phyloP scores from a whole-genome alignment of 2,797 vertebrate species.

The Cottoperca gobio region DNA sequence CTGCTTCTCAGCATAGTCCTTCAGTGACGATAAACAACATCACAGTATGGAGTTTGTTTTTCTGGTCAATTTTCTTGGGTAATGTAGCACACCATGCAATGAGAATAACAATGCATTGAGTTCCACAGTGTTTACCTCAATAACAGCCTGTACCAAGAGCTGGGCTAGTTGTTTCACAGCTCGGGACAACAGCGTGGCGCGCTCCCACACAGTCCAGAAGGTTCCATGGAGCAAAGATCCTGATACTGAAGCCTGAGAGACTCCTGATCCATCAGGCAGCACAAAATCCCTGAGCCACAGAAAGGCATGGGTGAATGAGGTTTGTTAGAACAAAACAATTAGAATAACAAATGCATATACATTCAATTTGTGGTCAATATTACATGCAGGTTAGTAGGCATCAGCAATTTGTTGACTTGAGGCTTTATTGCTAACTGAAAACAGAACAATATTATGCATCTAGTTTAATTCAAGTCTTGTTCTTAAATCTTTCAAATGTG shows the following conservation, averaged over 20 bases:
- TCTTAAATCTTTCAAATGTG: neutral
- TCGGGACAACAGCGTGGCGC: slow-evolving; percentile 74
- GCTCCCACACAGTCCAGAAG: slow-evolving; percentile 87
- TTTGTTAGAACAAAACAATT: neutral
- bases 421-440: neutral
- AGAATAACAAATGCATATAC: neutral
- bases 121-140: slow-evolving; percentile 50
- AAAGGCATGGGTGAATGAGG: neutral
- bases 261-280: slow-evolving; percentile 21
- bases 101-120: neutral
- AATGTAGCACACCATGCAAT: neutral
- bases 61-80: too few relatives aligned
- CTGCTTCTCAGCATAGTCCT: slow-evolving; percentile 76
- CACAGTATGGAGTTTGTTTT: neutral
- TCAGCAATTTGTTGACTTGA: neutral
- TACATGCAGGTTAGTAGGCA: neutral
- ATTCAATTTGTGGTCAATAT: neutral
- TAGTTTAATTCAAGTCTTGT: neutral
- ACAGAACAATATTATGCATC: neutral
- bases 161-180: slow-evolving; percentile 78
- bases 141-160: slow-evolving; percentile 72
- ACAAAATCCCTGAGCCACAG: slow-evolving; percentile 58
- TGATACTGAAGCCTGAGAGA: slow-evolving; percentile 44
- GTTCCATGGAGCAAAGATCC: slow-evolving; percentile 74
- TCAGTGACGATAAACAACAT: slow-evolving; percentile 26